phyloP scores from a whole-genome alignment of 2,888 invertebrate species.

The Dolichopus griseipennis region DNA sequence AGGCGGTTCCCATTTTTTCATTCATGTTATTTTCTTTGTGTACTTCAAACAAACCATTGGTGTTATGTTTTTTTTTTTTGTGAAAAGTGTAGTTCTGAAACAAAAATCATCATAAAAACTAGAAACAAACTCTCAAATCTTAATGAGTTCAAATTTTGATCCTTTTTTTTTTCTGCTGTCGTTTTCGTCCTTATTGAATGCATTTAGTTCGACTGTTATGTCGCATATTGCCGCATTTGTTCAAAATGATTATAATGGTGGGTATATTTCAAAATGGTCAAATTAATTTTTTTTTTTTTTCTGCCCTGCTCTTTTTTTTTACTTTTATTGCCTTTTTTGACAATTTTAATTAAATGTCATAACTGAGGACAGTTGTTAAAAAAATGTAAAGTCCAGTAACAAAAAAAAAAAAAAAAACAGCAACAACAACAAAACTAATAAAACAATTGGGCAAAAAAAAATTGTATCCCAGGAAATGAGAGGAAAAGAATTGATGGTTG shows the following conservation, averaged over 20 bases:
- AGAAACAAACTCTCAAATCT: not conserved
- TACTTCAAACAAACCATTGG: not conserved
- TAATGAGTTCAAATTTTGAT: not conserved
- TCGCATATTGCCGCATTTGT: not conserved
- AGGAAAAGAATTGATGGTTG: not conserved
- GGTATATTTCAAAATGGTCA: constrained; percentile 1
- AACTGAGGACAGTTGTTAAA: not conserved
- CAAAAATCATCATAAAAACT: not conserved
- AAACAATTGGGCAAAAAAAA: not conserved
- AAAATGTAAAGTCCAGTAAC: no score
- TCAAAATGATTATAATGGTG: not conserved
- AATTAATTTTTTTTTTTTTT: not conserved
- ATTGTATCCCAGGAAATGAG: not conserved
- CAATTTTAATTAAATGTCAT: constrained; percentile 3
- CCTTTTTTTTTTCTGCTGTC: no score
- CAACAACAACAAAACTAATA: no score
- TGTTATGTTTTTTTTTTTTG: not conserved
- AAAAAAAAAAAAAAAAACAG: not conserved
- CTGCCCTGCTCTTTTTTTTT: not conserved
- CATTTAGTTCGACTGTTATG: not conserved
- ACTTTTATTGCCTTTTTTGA: not conserved
- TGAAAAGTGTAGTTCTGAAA: not conserved
- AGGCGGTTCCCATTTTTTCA: not conserved
- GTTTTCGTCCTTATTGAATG: not conserved
- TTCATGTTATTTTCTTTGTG: not conserved